Evolutionary conservation across 2,888 invertebrate species (phyloP), one percentile per base, ranked within the genome.

Genomic region (Chydorus sphaericus): DNA sequence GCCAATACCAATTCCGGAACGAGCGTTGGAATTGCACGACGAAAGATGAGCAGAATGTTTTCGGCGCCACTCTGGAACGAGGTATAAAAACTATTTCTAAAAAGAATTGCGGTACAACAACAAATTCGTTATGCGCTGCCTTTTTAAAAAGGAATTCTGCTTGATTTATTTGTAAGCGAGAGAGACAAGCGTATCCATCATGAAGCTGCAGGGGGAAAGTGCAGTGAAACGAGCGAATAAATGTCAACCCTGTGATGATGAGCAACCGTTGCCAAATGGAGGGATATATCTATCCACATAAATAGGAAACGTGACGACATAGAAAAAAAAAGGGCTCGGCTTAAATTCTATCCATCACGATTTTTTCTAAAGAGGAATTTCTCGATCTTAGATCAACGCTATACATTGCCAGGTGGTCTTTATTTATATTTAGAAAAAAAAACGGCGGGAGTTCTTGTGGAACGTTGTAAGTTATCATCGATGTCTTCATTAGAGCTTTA

Each of bases 21-120:
- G 75, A 77, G 63, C 66, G 76, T 11, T 78, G 78, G 78, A 78
- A 78, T 65, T 78, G 78, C 61, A 68, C 70, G 5, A 61, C 59
- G 23, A 62, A 63, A 36, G 64, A 65, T 37, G 68, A 68, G 56
- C 66, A 68, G 59, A 71, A 70, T 48, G 71, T 75, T n/a, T 75
- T 75, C 62, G 73, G 73, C 23, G 68, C 71, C 60, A 70, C 73
- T 26, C 64, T 75, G n/a, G 68, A 70, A 56, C 68, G 72, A 68
- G 75, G 76, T 76, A 65, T 39, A 39, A n/a, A n/a, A n/a, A n/a
- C n/a, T n/a, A n/a, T n/a, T n/a, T n/a, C n/a, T n/a, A n/a, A n/a
- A n/a, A n/a, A n/a, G n/a, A n/a, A n/a, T n/a, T n/a, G n/a, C n/a
- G n/a, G n/a, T n/a, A n/a, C n/a, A n/a, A n/a, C n/a, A n/a, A n/a